Conservation (phyloP, 2,888 invertebrate species). For the Didymodactylos carnosus region DNA sequence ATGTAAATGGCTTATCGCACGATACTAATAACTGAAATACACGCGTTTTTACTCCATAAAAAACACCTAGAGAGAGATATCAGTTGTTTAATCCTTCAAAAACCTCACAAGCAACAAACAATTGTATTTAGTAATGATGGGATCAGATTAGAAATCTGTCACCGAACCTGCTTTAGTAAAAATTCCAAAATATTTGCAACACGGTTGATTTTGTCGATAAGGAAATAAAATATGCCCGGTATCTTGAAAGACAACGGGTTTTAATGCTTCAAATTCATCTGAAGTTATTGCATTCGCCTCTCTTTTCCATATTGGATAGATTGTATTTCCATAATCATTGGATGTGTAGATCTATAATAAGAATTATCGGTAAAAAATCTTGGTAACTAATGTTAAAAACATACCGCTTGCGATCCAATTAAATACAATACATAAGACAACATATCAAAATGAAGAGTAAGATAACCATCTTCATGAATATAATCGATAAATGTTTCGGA, state of each 20-base stretch:
- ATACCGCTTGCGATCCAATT: background rate
- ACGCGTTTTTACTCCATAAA: background rate
- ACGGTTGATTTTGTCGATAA: background rate
- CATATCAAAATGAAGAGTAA: background rate
- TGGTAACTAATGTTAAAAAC: background rate
- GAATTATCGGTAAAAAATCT: background rate
- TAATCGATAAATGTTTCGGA: background rate
- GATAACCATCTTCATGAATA: too few species aligned
- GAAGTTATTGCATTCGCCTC: too few species aligned
- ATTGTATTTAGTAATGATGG: too few species aligned
- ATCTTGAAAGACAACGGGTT: background rate
- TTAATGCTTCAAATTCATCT: background rate
- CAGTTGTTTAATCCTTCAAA: background rate
- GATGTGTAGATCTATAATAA: background rate
- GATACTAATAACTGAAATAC: background rate
- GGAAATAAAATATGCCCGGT: background rate
- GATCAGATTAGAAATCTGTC: too few species aligned
- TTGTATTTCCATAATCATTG: background rate
- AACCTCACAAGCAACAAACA: too few species aligned
- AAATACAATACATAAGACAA: background rate
- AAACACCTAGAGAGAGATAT: background rate
- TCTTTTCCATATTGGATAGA: background rate
- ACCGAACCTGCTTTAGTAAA: background rate
- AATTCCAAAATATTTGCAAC: background rate
- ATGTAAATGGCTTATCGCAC: background rate